Evolutionary conservation across 2,113 vertebrate genomes (phyloP).

Genomic region (Dipodomys merriami): DNA sequence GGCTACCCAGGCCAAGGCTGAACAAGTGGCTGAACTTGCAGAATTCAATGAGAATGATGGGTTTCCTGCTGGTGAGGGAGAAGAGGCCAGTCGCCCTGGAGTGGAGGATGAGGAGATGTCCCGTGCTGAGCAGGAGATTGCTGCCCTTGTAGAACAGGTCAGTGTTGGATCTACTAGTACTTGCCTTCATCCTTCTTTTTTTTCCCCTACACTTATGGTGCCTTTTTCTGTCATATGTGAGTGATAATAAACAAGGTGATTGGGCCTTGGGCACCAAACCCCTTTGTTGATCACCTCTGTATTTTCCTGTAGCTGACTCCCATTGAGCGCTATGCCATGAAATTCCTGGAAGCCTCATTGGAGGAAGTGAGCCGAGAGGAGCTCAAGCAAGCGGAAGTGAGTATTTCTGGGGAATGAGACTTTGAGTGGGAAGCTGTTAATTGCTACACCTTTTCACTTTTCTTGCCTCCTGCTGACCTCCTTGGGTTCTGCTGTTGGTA

Average conservation of each 20-base stretch:
- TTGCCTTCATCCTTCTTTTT: neutral
- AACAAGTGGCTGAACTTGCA: slow-evolving; percentile 95
- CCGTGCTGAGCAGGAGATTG: slow-evolving; percentile 95
- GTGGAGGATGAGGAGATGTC: slow-evolving; percentile 95
- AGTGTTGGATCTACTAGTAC: neutral
- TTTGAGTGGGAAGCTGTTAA: neutral
- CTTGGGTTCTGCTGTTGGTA: slow-evolving; percentile 71
- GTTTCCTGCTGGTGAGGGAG: slow-evolving; percentile 86
- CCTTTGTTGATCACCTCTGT: neutral
- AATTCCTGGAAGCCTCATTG: slow-evolving; percentile 94
- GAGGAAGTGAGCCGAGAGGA: slow-evolving; percentile 95
- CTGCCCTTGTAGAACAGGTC: slow-evolving; percentile 95
- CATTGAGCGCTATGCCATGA: slow-evolving; percentile 97
- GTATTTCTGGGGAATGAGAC: neutral
- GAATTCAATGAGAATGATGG: slow-evolving; percentile 96
- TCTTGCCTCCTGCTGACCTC: neutral
- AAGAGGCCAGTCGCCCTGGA: slow-evolving; percentile 87
- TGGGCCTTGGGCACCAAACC: too few species aligned
- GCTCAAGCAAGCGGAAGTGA: slow-evolving; percentile 95
- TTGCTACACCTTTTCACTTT: neutral
- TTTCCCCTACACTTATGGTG: neutral
- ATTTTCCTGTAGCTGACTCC: slow-evolving; percentile 90
- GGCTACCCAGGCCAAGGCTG: slow-evolving; percentile 94
- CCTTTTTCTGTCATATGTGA: neutral
- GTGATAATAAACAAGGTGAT: slow-evolving; percentile 9